Percentiles rank a stretch among this genome's conserved stretches.
Evolutionary conservation across 2,888 invertebrate genomes (phyloP).

Genomic region (Rambutsinella grinnellia): DNA sequence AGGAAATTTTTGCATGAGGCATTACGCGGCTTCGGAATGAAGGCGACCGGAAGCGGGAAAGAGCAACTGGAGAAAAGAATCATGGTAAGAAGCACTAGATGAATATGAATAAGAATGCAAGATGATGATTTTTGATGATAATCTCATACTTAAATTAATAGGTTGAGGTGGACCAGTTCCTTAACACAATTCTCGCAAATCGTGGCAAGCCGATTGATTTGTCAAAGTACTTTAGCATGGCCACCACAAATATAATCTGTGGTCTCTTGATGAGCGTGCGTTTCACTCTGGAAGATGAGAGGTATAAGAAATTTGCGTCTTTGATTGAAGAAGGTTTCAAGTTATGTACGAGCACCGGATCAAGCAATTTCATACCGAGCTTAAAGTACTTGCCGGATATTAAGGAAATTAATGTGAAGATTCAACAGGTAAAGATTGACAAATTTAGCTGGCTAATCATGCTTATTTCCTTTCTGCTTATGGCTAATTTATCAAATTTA

Average conservation of each 20-base stretch:
- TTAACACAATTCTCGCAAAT: conserved; percentile 75
- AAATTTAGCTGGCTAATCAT: too few relatives aligned
- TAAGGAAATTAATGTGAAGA: conserved; percentile 63
- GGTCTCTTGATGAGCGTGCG: conserved; percentile 90
- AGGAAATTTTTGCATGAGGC: conserved; percentile 85
- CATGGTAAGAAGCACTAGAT: conserved; percentile 74
- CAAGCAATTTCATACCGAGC: conserved; percentile 86
- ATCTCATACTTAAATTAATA: conserved; percentile 67
- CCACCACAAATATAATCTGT: conserved; percentile 92
- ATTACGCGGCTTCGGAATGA: conserved; percentile 88
- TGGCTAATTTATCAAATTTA: too few relatives aligned
- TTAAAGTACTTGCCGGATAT: conserved; percentile 75
- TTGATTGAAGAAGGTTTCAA: conserved; percentile 94
- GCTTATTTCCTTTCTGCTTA: too few relatives aligned
- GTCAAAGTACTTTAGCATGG: conserved; percentile 82
- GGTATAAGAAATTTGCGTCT: conserved; percentile 84
- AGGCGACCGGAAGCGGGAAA: conserved; percentile 84
- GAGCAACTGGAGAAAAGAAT: conserved; percentile 87
- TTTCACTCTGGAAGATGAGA: conserved; percentile 82
- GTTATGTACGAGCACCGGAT: conserved; percentile 85
- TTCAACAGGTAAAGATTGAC: conserved; percentile 58
- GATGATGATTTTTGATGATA: too few relatives aligned
- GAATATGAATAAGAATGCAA: not conserved
- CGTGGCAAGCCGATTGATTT: conserved; percentile 80
- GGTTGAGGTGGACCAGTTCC: conserved; percentile 83